Evolutionary conservation across 2,888 invertebrate species (phyloP), one percentile per base, ranked within the genome.

Genomic region (Sphaerophoria rueppellii): DNA sequence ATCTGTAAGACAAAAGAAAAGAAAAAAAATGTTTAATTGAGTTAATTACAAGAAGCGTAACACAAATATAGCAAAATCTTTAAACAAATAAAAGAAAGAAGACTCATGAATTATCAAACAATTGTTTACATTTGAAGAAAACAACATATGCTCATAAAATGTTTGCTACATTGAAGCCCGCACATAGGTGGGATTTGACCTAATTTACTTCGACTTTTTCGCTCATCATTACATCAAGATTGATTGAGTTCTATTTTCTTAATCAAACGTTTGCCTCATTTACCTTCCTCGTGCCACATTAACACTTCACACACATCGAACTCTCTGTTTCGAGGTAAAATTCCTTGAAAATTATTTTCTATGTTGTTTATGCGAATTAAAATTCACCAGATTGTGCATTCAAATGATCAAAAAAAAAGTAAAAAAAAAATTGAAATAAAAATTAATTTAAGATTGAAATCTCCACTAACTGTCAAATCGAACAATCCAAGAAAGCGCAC

Each of bases 1-100:
- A 83, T 80, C 83, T 83, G 75, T 7, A 83, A 58, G 24, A 4
- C 16, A 16, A 58, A 75, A 16, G n/a, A 69, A 50, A 61, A 46
- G 4, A 58, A 32, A 70, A 6, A 11, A 57, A 37, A 12, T 37
- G 7, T 16, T 16, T 48, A 32, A 9, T 63, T n/a, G 12, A 32
- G 40, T 37, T 37, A 37, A 37, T 37, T 37, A 6, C 7, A 37
- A 37, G 37, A n/a, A n/a, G n/a, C n/a, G n/a, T n/a, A n/a, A n/a
- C n/a, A n/a, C n/a, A n/a, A n/a, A n/a, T n/a, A n/a, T n/a, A n/a
- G n/a, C n/a, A n/a, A n/a, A n/a, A n/a, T n/a, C n/a, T n/a, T n/a
- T n/a, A n/a, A n/a, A n/a, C n/a, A n/a, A n/a, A n/a, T n/a, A n/a
- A n/a, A n/a, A n/a, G n/a, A n/a, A n/a, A n/a, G n/a, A n/a, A n/a